Evolutionary conservation across 2,113 vertebrate genomes (phyloP).

Genomic region (Myrmophylax atrothorax): DNA sequence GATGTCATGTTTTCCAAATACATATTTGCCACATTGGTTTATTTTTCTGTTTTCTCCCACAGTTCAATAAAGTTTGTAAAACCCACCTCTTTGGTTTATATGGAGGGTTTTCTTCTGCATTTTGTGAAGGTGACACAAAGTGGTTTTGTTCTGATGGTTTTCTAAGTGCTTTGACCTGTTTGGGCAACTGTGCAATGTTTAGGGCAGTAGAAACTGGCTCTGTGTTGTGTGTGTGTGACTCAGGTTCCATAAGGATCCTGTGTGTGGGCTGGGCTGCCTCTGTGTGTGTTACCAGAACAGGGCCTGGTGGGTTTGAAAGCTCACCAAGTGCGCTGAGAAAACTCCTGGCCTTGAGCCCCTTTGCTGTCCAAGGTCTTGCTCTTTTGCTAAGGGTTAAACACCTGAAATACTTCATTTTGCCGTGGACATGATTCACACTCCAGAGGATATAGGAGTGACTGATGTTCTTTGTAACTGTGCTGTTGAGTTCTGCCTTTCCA

Average conservation of each 20-base stretch:
- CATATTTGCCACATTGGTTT: not conserved
- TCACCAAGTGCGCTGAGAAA: not conserved
- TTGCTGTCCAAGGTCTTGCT: not conserved
- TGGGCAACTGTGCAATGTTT: not conserved
- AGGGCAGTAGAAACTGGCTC: not conserved
- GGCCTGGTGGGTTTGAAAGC: not conserved
- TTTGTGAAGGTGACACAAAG: not conserved
- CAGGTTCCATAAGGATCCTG: not conserved
- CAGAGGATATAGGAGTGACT: not conserved
- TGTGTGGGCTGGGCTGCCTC: not conserved
- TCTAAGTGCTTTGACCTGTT: not conserved
- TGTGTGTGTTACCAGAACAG: not conserved
- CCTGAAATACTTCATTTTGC: not conserved
- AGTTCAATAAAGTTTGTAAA: not conserved
- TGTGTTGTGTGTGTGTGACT: not conserved
- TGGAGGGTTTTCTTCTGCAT: not conserved
- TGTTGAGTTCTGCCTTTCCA: not conserved
- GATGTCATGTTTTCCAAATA: not conserved
- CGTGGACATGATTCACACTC: not conserved
- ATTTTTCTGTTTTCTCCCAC: not conserved
- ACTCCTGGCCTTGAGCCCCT: not conserved
- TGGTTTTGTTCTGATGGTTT: not conserved
- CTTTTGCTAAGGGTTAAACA: not conserved
- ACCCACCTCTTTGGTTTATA: not conserved
- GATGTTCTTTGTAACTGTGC: not conserved